Percentiles rank a stretch among this genome's conserved stretches.
Evolutionary conservation across 1,140 invertebrate species (phyloP).

Genomic region (Drosophila kanapiae): DNA sequence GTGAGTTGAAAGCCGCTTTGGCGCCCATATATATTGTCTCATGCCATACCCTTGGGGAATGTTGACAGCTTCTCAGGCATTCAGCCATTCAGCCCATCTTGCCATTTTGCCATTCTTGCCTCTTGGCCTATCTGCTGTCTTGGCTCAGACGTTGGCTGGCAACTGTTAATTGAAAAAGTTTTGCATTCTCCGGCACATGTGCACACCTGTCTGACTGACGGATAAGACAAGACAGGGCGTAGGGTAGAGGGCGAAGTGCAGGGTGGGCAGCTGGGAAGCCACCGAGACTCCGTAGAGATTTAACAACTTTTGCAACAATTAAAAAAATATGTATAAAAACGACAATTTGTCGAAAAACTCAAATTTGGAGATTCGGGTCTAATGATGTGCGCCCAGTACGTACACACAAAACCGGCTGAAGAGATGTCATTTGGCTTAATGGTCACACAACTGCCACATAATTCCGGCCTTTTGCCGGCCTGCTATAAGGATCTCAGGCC

Average conservation of each 20-base stretch:
- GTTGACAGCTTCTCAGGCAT: constrained; percentile 49
- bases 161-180: constrained; percentile 84
- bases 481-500: not conserved
- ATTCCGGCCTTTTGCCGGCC: constrained; percentile 6
- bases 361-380: constrained; percentile 27
- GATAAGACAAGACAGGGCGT: constrained; percentile 32
- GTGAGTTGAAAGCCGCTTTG: constrained; percentile 41
- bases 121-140: constrained; percentile 39
- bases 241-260: not conserved
- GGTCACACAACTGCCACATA: constrained; percentile 47
- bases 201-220: constrained; percentile 55
- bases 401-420: constrained; percentile 21
- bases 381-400: constrained; percentile 59
- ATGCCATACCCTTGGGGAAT: constrained; percentile 37
- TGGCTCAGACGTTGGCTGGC: constrained; percentile 52
- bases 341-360: constrained; percentile 44
- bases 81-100: constrained; percentile 7
- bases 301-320: constrained; percentile 59
- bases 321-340: constrained; percentile 47
- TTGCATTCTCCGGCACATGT: constrained; percentile 61
- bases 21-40: constrained; percentile 24
- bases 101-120: constrained; percentile 21
- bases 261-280: not conserved
- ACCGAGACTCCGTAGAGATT: constrained; percentile 4
- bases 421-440: constrained; percentile 64